phyloP scores from a whole-genome alignment of 2,888 invertebrate genomes.

The Agrochola circellaris region DNA sequence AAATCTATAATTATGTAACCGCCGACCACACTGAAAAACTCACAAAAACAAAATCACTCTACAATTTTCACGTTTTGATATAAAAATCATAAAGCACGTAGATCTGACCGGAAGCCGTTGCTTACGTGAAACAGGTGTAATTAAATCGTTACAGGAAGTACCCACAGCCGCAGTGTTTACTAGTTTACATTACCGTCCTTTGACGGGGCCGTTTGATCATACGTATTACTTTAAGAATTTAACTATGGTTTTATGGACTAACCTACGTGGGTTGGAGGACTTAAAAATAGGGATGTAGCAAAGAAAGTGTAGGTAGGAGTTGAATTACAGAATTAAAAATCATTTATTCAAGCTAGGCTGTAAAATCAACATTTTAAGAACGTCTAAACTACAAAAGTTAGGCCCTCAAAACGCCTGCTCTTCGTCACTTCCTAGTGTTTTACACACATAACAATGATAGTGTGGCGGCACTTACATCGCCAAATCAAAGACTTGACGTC shows the following conservation, averaged over 20 bases:
- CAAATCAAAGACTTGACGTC: too few relatives aligned
- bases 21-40: background rate
- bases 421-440: background rate
- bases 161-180: conserved; percentile 52
- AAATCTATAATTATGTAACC: background rate
- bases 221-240: conserved; percentile 64
- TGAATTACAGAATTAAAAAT: background rate
- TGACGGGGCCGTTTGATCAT: conserved; percentile 71
- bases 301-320: background rate
- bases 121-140: conserved; percentile 78
- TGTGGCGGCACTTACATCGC: too few relatives aligned
- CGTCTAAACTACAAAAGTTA: background rate
- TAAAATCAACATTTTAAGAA: background rate
- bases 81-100: conserved; percentile 52
- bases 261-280: conserved; percentile 38
- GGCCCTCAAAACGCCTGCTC: background rate
- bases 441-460: background rate
- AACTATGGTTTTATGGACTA: conserved; percentile 55
- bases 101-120: conserved; percentile 72
- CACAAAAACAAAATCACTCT: conserved; percentile 4
- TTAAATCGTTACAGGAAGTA: conserved; percentile 79
- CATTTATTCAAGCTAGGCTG: background rate
- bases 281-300: conserved; percentile 36
- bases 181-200: conserved; percentile 71
- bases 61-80: conserved; percentile 40